Evolutionary conservation across 1,140 invertebrate genomes (phyloP), one percentile per base, ranked within the genome.

Genomic region (Lutraria rhynchaena): DNA sequence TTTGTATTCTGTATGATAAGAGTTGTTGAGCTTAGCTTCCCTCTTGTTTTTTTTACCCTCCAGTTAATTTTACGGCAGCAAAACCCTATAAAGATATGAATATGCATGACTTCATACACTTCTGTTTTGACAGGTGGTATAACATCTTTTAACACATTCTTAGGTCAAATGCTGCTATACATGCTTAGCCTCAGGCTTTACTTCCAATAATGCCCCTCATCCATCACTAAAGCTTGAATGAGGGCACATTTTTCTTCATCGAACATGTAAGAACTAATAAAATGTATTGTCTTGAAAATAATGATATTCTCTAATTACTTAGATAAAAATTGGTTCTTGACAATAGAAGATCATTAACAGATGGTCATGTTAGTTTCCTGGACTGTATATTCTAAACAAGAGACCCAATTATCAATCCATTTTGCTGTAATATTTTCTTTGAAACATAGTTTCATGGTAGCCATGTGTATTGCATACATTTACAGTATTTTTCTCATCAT

Each of bases 151-250:
- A 5, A 15, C 60, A 35, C 29, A 37, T 13, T 15, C 11, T 1
- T 33, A n/a, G 9, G 24, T 17, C 11, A 63, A 24, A 63, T 35
- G 31, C 31, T 63, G 17, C 31, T 31, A 46, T 61, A 75, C 73
- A 75, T 75, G 73, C 73, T 75, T 41, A 22, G 63, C 53, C 73
- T 44, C 53, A 41, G 53, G 73, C 35, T 60, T 75, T 49, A 61
- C 24, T 63, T 61, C 57, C 41, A 75, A 61, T 61, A 75, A 75
- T 75, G 73, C 1, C 58, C 58, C 58, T 58, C 57, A 75, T 75
- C 73, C 73, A 44, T 60, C 73, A 75, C 73, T 33, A 75, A 41
- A 41, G 73, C 73, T 75, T 75, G 73, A 55, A 75, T 75, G 57
- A 58, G 73, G 58, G 37, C 7, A 51, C 73, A 75, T 75, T 75